Conservation (phyloP, 2,113 vertebrate genomes). For the Taxidea taxus region DNA sequence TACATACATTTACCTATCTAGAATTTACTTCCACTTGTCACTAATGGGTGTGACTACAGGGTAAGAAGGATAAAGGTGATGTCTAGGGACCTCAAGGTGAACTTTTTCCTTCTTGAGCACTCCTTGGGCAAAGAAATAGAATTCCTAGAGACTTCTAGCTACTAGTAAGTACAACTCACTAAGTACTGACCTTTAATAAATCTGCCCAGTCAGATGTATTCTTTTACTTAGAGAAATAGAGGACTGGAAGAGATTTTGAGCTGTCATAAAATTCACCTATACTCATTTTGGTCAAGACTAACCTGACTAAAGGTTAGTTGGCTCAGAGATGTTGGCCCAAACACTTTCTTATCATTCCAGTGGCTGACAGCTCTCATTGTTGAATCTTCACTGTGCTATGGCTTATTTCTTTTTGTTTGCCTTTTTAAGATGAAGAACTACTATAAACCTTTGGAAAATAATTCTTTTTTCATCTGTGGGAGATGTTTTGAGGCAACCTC, state of each 20-base stretch:
- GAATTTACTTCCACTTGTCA: constrained; percentile 38
- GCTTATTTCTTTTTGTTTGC: neutral
- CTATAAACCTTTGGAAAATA: neutral
- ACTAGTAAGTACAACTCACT: constrained; percentile 73
- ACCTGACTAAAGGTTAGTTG: neutral
- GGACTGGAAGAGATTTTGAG: constrained; percentile 35
- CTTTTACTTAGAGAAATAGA: constrained; percentile 75
- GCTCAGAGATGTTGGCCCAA: neutral
- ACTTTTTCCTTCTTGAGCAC: constrained; percentile 34
- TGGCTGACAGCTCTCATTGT: neutral
- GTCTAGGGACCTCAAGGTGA: neutral
- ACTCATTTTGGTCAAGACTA: constrained; percentile 43
- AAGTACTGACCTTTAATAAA: constrained; percentile 75
- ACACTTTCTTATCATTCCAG: neutral
- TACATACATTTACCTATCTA: neutral
- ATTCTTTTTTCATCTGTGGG: neutral
- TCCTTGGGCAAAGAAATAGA: constrained; percentile 63
- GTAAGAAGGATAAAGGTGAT: neutral
- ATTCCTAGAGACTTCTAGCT: constrained; percentile 67
- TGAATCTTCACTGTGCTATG: neutral
- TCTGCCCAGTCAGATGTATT: constrained; percentile 73
- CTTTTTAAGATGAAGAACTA: neutral
- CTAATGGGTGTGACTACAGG: neutral
- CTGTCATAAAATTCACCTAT: constrained; percentile 65
- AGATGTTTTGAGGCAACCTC: neutral